A percentile compares a stretch with the other conserved stretches of the same genome.
These are phyloP conservation scores for Acleris sparsana DNA, from an alignment of 2,888 invertebrate genomes.

Conservation along the genomic window DNA sequence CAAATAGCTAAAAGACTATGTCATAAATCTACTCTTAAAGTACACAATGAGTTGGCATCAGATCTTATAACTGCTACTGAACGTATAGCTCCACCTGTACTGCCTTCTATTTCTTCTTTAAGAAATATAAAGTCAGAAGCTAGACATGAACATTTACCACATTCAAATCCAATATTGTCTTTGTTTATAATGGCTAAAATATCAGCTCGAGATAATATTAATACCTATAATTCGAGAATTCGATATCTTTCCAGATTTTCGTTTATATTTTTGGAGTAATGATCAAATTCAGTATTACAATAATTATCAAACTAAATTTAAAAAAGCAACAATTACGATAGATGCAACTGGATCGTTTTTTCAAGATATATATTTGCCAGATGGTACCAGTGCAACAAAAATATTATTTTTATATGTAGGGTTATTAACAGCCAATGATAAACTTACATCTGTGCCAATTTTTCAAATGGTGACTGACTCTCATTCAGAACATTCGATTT, in stretches of 20 bases:
- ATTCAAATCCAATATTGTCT: constrained; percentile 39
- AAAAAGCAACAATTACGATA: constrained; percentile 40
- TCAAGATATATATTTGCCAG: constrained; percentile 35
- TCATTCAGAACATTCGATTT: constrained; percentile 39
- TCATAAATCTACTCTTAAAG: constrained; percentile 38
- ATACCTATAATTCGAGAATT: constrained; percentile 40
- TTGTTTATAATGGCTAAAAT: constrained; percentile 38
- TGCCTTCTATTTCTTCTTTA: constrained; percentile 39
- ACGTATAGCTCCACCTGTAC: constrained; percentile 38
- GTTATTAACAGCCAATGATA: constrained; percentile 38
- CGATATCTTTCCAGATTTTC: constrained; percentile 40
- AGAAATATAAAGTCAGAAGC: constrained; percentile 39
- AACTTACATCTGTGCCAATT: constrained; percentile 37
- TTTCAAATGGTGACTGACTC: constrained; percentile 41
- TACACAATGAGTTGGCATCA: constrained; percentile 38
- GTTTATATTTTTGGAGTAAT: constrained; percentile 41
- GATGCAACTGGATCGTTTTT: constrained; percentile 41
- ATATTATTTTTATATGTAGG: constrained; percentile 40
- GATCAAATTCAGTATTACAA: constrained; percentile 40
- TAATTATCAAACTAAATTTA: constrained; percentile 25
- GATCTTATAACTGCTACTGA: constrained; percentile 39
- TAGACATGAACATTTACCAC: constrained; percentile 39
- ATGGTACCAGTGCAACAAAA: constrained; percentile 40
- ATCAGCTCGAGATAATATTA: constrained; percentile 17
- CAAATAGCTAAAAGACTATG: constrained; percentile 38